A percentile compares a stretch with the other conserved stretches of the same genome.
Conservation (phyloP, 2,113 vertebrate species). For the Notechis scutatus region DNA sequence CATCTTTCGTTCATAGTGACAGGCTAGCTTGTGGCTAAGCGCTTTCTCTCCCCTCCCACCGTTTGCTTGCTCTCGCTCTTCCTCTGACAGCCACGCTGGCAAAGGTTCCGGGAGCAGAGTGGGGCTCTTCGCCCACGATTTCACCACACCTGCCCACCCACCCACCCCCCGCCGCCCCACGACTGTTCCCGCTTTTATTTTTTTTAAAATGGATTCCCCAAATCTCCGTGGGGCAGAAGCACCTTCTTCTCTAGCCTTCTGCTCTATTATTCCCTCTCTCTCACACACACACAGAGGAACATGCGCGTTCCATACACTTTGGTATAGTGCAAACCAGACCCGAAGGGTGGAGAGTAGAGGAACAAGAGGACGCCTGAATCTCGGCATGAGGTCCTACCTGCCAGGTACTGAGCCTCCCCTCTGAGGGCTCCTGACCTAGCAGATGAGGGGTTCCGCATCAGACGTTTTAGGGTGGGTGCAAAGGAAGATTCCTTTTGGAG, state of each 20-base stretch:
- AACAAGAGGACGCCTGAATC: too few species aligned
- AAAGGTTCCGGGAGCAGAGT: neutral
- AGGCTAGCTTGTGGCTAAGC: constrained; percentile 8
- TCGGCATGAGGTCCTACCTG: constrained; percentile 1
- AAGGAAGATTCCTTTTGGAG: neutral
- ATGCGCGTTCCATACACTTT: neutral
- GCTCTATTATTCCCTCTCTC: neutral
- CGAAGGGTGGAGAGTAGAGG: neutral
- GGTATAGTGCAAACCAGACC: constrained; percentile 11
- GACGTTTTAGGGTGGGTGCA: neutral
- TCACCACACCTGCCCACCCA: too few species aligned
- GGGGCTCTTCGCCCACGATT: constrained; percentile 1
- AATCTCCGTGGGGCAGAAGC: neutral
- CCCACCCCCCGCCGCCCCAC: constrained; percentile 2
- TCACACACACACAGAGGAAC: too few species aligned
- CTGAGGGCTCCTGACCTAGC: constrained; percentile 16
- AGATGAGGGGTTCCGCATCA: neutral
- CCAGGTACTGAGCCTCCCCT: constrained; percentile 26
- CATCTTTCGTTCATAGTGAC: neutral
- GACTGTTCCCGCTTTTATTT: constrained; percentile 17
- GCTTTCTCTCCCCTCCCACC: neutral
- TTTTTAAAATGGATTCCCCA: neutral
- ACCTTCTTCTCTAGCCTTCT: neutral
- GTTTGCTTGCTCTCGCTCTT: too few species aligned
- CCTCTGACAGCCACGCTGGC: neutral